Percentiles rank a stretch among this genome's conserved stretches.
phyloP scores from a whole-genome alignment of 2,888 invertebrate genomes.

The Phengaris arion region DNA sequence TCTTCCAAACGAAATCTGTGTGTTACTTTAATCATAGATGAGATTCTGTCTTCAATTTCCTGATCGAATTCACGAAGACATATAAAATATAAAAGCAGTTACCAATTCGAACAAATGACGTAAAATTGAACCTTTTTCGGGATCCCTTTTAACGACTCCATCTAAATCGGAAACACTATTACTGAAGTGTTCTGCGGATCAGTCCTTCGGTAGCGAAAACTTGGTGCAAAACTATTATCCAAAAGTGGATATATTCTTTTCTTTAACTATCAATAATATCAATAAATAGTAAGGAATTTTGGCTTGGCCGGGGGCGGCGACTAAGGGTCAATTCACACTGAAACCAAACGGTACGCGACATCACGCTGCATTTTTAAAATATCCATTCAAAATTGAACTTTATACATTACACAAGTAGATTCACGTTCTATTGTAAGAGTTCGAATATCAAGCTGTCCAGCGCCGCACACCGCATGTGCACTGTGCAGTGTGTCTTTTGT shows the following conservation, averaged over 20 bases:
- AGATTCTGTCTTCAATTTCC: constrained; percentile 20
- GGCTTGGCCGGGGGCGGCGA: neutral
- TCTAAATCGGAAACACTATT: constrained; percentile 37
- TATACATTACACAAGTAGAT: too few relatives aligned
- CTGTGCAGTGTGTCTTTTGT: too few relatives aligned
- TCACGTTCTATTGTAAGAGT: too few relatives aligned
- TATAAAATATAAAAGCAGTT: constrained; percentile 21
- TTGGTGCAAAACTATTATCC: neutral
- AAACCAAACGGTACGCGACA: too few relatives aligned
- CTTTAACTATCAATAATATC: neutral
- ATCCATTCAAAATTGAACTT: too few relatives aligned
- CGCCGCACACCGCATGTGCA: too few relatives aligned
- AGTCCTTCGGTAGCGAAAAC: constrained; percentile 27
- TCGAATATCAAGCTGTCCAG: too few relatives aligned
- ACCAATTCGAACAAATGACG: constrained; percentile 33
- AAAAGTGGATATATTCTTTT: neutral
- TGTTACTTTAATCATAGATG: constrained; percentile 8
- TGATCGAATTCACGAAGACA: constrained; percentile 16
- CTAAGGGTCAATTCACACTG: too few relatives aligned
- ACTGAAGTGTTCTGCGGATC: constrained; percentile 32
- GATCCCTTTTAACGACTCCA: constrained; percentile 34
- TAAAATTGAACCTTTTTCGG: constrained; percentile 34
- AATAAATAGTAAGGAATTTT: neutral
- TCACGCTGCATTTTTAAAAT: too few relatives aligned
- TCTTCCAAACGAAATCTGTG: neutral